Percentiles rank a stretch among this genome's conserved stretches.
Evolutionary conservation across 1,140 invertebrate species (phyloP).

Genomic region (Lepidurus couesii): DNA sequence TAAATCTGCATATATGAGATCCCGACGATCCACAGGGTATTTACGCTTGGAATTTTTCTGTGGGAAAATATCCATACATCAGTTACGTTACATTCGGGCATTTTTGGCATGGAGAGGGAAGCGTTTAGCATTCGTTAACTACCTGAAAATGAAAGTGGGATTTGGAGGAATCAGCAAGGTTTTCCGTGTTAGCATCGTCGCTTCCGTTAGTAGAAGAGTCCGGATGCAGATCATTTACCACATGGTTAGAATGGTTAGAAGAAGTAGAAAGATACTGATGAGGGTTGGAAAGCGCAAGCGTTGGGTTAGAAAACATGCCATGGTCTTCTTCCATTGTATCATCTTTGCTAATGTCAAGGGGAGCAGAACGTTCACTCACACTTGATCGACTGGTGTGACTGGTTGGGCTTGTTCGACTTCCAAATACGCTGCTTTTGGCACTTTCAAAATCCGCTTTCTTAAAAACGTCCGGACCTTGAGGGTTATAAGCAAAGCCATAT

Average conservation of each 20-base stretch:
- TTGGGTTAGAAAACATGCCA: slow-evolving; percentile 1
- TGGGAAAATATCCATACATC: neutral
- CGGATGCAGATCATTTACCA: neutral
- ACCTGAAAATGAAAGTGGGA: neutral
- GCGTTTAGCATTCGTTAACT: neutral
- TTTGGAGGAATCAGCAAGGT: neutral
- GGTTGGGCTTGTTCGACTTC: slow-evolving; percentile 12
- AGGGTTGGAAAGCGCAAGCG: neutral
- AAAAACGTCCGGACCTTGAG: slow-evolving; percentile 18
- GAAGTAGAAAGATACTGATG: neutral
- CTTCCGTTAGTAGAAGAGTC: neutral
- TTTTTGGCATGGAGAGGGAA: neutral
- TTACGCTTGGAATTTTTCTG: slow-evolving; percentile 29
- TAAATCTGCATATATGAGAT: slow-evolving; percentile 40
- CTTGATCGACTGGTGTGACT: slow-evolving; percentile 18
- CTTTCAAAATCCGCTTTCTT: slow-evolving; percentile 9
- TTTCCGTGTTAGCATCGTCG: neutral
- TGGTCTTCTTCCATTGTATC: neutral
- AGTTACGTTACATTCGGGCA: neutral
- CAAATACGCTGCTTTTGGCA: slow-evolving; percentile 14
- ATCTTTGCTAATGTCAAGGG: slow-evolving; percentile 9
- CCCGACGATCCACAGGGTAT: slow-evolving; percentile 27
- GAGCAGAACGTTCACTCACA: slow-evolving; percentile 21
- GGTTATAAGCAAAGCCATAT: slow-evolving; percentile 17
- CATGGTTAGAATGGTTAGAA: neutral